These are phyloP conservation scores for Pseudomyrmex gracilis DNA, from an alignment of 1,140 invertebrate species.

Conservation along the genomic window DNA sequence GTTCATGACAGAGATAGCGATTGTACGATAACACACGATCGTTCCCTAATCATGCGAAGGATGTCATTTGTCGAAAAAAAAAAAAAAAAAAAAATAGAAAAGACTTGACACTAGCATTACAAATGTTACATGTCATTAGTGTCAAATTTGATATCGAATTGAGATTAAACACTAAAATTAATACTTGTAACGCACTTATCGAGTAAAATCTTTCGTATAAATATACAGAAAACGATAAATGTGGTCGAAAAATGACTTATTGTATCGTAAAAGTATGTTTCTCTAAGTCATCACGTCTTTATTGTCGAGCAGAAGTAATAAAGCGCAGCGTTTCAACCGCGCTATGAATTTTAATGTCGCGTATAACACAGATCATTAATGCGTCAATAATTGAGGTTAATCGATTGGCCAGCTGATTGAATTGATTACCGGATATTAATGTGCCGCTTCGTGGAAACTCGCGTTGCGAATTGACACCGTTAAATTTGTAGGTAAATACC, in stretches of 20 bases:
- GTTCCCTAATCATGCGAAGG: constrained; percentile 4
- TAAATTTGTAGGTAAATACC: constrained; percentile 66
- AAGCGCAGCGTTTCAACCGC: constrained; percentile 7
- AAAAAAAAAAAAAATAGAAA: neutral
- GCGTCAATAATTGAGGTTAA: constrained; percentile 65
- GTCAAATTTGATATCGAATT: neutral
- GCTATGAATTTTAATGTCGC: constrained; percentile 57
- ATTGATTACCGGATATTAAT: constrained; percentile 70
- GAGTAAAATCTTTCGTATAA: too few relatives aligned
- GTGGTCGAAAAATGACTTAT: neutral
- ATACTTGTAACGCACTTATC: too few relatives aligned
- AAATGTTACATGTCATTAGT: neutral
- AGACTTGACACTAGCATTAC: neutral
- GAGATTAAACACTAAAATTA: neutral
- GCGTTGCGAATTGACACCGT: constrained; percentile 56
- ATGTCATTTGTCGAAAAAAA: neutral
- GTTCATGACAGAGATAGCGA: constrained; percentile 38
- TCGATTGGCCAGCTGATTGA: constrained; percentile 61
- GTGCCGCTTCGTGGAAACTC: constrained; percentile 31
- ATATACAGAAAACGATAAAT: neutral
- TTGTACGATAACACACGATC: neutral
- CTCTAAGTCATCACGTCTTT: neutral
- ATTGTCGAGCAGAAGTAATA: constrained; percentile 35
- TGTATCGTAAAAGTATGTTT: constrained; percentile 38
- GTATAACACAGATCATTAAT: constrained; percentile 62